These are phyloP conservation scores for Lucifuga dentata DNA, from an alignment of 2,113 vertebrate species.

Conservation along the genomic window DNA sequence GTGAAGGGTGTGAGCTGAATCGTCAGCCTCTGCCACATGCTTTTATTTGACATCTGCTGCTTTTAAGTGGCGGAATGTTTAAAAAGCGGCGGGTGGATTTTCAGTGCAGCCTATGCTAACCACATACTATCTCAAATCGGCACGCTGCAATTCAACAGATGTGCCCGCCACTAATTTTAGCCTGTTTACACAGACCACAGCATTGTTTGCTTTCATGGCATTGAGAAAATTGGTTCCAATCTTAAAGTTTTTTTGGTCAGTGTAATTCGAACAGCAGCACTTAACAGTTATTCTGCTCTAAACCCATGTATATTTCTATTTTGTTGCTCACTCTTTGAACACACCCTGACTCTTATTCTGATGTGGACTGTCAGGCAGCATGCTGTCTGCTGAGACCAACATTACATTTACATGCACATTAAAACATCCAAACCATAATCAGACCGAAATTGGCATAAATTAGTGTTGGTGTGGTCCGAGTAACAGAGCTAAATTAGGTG, in stretches of 20 bases:
- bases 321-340: conserved; percentile 29
- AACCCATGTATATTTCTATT: conserved; percentile 24
- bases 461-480: too few species aligned
- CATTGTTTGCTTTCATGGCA: conserved; percentile 62
- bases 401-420: too few species aligned
- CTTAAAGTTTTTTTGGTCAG: conserved; percentile 6
- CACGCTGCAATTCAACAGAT: conserved; percentile 59
- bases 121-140: conserved; percentile 57
- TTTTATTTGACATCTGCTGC: conserved; percentile 76
- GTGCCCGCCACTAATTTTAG: conserved; percentile 69
- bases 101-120: conserved; percentile 41
- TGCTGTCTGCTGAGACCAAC: neutral
- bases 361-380: neutral
- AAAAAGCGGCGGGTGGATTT: conserved; percentile 57
- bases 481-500: too few species aligned
- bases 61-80: conserved; percentile 68
- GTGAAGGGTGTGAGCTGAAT: conserved; percentile 52
- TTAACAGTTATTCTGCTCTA: conserved; percentile 23
- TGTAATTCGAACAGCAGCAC: neutral
- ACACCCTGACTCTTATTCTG: conserved; percentile 4
- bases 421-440: too few species aligned
- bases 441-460: too few species aligned
- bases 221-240: conserved; percentile 41
- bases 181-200: conserved; percentile 66
- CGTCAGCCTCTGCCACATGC: conserved; percentile 33